A percentile compares a stretch with the other conserved stretches of the same genome.
phyloP scores from a whole-genome alignment of 2,113 vertebrate species.

The Cinclus cinclus region DNA sequence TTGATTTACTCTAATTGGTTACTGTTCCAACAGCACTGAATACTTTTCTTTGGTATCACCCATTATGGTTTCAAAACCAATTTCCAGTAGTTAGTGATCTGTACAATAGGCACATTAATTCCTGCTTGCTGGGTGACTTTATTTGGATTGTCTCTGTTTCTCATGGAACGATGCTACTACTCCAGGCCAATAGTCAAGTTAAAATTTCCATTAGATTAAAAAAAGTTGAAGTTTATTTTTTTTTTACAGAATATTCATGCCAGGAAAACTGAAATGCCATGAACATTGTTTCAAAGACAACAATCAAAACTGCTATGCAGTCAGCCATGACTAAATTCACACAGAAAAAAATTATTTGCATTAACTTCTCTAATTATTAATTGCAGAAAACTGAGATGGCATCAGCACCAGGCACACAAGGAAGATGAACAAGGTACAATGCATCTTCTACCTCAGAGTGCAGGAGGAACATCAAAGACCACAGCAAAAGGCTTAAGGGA shows the following conservation, averaged over 20 bases:
- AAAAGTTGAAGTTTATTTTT: not conserved
- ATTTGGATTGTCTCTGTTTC: not conserved
- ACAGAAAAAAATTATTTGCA: not conserved
- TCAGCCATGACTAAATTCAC: not conserved
- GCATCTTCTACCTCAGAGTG: not conserved
- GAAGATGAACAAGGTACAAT: not conserved
- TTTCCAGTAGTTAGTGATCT: not conserved
- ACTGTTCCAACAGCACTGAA: not conserved
- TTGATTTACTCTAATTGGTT: not conserved
- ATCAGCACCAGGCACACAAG: not conserved
- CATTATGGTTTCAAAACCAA: not conserved
- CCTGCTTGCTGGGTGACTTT: not conserved
- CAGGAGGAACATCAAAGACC: conserved; percentile 4
- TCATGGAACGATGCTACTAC: not conserved
- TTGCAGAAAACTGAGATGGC: not conserved
- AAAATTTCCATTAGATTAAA: not conserved
- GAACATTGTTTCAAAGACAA: not conserved
- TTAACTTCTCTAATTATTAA: not conserved
- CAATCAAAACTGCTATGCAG: not conserved
- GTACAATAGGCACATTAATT: not conserved
- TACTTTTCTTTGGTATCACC: not conserved
- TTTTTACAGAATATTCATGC: not conserved
- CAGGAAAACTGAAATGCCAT: not conserved
- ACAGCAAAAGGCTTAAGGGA: conserved; percentile 6
- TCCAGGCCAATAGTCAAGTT: not conserved